Percentiles rank a stretch among this genome's conserved stretches.
These are phyloP conservation scores for Drosophila seguyi DNA, from an alignment of 1,140 invertebrate species.

Conservation along the genomic window DNA sequence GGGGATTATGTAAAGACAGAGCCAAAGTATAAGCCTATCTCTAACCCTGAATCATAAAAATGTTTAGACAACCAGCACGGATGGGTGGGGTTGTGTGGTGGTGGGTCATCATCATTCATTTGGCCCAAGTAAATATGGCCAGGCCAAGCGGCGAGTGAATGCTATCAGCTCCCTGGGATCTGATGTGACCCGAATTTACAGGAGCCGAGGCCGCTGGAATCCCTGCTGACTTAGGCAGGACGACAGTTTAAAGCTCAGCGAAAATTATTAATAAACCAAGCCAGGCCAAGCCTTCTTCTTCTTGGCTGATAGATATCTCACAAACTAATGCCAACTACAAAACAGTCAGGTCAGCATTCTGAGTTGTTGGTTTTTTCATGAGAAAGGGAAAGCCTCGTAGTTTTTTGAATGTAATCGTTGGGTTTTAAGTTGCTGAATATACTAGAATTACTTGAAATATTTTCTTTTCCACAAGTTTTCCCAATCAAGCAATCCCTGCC, in stretches of 20 bases:
- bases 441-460: too few relatives aligned
- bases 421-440: too few relatives aligned
- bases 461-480: background rate
- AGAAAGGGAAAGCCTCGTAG: too few relatives aligned
- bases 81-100: background rate
- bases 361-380: background rate
- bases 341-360: slow-evolving; percentile 26
- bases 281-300: slow-evolving; percentile 5
- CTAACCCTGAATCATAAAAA: slow-evolving; percentile 81
- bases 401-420: slow-evolving; percentile 21
- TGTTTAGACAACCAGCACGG: slow-evolving; percentile 64
- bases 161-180: slow-evolving; percentile 66
- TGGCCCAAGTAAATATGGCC: slow-evolving; percentile 67
- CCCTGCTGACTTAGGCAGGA: slow-evolving; percentile 32
- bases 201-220: slow-evolving; percentile 2
- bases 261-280: slow-evolving; percentile 40
- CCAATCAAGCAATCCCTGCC: slow-evolving; percentile 1
- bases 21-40: slow-evolving; percentile 63
- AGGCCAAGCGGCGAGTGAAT: slow-evolving; percentile 43
- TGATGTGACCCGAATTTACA: slow-evolving; percentile 75
- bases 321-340: background rate
- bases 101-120: slow-evolving; percentile 78
- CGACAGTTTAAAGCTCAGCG: slow-evolving; percentile 35
- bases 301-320: slow-evolving; percentile 8
- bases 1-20: slow-evolving; percentile 71